Evolutionary conservation across 2,113 vertebrate genomes (phyloP).

Genomic region (Zeus faber): DNA sequence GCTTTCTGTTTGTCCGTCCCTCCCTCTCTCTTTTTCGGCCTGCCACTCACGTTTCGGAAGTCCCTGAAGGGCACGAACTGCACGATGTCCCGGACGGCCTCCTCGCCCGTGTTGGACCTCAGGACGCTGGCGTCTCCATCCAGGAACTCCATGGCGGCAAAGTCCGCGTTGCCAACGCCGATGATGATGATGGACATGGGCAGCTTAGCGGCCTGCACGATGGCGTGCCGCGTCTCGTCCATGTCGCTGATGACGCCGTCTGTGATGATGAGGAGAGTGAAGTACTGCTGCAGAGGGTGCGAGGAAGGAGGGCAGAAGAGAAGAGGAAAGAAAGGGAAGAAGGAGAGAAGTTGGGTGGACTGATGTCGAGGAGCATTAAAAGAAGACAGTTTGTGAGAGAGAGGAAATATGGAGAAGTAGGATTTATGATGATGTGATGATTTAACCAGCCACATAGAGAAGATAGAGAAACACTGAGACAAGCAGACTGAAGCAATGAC

Average conservation of each 20-base stretch:
- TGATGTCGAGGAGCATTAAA: background rate
- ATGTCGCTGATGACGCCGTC: slow-evolving; percentile 98
- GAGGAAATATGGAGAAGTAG: too few species aligned
- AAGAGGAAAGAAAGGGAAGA: background rate
- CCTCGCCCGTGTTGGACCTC: slow-evolving; percentile 89
- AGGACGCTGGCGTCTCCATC: slow-evolving; percentile 89
- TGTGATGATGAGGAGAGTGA: slow-evolving; percentile 96
- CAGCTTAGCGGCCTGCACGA: slow-evolving; percentile 92
- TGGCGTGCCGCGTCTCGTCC: slow-evolving; percentile 91
- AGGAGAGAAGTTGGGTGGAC: background rate
- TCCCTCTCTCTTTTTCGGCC: background rate
- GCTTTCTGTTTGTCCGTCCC: background rate
- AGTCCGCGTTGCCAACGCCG: slow-evolving; percentile 95
- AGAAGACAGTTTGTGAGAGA: background rate
- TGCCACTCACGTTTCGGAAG: slow-evolving; percentile 88
- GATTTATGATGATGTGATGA: too few species aligned
- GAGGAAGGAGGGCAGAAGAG: background rate
- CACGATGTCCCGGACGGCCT: slow-evolving; percentile 90
- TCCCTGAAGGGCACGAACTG: slow-evolving; percentile 98
- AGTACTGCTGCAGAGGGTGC: slow-evolving; percentile 86
- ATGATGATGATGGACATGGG: slow-evolving; percentile 99
- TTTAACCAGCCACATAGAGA: too few species aligned
- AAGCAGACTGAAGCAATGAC: too few species aligned
- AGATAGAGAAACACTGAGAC: too few species aligned
- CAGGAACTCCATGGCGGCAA: slow-evolving; percentile 96